phyloP scores from a whole-genome alignment of 2,113 vertebrate species.

The Gymnorhina tibicen region DNA sequence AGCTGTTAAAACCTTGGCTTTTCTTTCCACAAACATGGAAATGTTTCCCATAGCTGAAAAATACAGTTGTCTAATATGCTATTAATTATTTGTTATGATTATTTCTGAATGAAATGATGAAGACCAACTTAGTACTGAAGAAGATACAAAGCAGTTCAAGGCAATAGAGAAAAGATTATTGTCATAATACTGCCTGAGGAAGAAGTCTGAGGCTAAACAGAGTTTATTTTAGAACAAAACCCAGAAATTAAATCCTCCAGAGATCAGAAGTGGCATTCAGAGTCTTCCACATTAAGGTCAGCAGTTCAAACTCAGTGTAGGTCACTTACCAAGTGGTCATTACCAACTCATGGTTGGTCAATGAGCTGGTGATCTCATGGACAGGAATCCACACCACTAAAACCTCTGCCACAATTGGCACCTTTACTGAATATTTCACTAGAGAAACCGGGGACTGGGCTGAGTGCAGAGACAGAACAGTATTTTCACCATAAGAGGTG shows the following conservation, averaged over 20 bases:
- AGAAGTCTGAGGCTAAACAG: not conserved
- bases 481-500: not conserved
- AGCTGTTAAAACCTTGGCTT: not conserved
- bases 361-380: slow-evolving; percentile 13
- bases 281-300: slow-evolving; percentile 23
- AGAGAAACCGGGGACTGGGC: not conserved
- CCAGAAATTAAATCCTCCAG: not conserved
- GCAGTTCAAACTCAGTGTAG: slow-evolving; percentile 25
- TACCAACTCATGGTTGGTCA: not conserved
- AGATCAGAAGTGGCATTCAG: not conserved
- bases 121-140: not conserved
- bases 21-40: not conserved
- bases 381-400: slow-evolving; percentile 19
- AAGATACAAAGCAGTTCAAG: not conserved
- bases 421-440: not conserved
- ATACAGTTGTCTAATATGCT: not conserved
- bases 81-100: not conserved
- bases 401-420: slow-evolving; percentile 37
- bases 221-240: slow-evolving; percentile 31
- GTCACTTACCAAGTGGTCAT: slow-evolving; percentile 12
- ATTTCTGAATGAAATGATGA: not conserved
- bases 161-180: not conserved
- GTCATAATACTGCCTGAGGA: not conserved
- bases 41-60: not conserved
- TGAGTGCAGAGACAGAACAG: not conserved